Base-by-base conservation (phyloP, 2,113 vertebrate species). In the Murina feae region DNA sequence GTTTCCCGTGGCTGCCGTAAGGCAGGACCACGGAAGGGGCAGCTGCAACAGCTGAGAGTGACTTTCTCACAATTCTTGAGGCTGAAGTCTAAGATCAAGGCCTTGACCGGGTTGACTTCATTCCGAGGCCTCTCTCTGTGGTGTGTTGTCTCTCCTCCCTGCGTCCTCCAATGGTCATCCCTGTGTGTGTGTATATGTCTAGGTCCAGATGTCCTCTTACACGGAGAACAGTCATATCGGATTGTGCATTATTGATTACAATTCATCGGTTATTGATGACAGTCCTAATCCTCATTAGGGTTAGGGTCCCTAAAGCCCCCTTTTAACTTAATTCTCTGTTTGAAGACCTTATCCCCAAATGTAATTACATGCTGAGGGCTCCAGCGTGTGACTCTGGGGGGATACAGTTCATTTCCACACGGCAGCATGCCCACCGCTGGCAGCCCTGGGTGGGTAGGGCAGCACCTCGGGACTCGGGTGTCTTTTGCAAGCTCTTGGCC, bases 91-190 rank as follows among this genome's bases (percentile, higher is more conserved):
- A 16, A 8, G 47, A 6, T 3, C 1, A 8, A 21, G n/a, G 23
- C 1, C 1, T 25, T 0, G 4, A 20, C 9, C 13, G 7, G 37
- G 4, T 2, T 1, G 25, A 16, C 1, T 53, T n/a, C 63, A 0
- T 4, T 1, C 16, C 0, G 11, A 20, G 53, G 72, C 21, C 30
- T 16, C 32, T 39, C 28, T 60, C 12, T 44, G 2, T 16, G 51
- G 47, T 1, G 17, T 2, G 20, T 2, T 1, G 2, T 23, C 25
- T 21, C 63, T 65, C 11, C 28, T 51, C 75, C 37, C 82, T 3
- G 4, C 11, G 13, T 28, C 55, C 8, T 23, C 30, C 3, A 13
- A 0, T 0, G 5, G n/a, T 2, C n/a, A 0, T 5, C 14, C 16
- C 65, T 17, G 47, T 14, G 1, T 1, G 13, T 8, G 1, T 2